Conservation (phyloP, 2,113 vertebrate species). For the Tilapia sparmanii region DNA sequence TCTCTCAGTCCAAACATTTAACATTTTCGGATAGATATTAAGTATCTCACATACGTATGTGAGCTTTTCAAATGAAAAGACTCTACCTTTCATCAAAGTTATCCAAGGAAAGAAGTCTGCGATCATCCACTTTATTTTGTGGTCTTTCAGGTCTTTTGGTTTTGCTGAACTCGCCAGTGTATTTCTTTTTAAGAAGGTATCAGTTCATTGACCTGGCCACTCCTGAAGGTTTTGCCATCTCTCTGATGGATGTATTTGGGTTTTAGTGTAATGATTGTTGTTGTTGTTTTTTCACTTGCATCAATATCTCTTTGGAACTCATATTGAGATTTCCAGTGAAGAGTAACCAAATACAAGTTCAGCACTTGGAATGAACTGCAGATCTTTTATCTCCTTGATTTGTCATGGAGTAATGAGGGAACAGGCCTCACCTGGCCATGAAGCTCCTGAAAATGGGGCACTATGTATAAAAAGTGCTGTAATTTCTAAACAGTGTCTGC, state of each 20-base stretch:
- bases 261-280: background rate
- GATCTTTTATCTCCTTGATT: background rate
- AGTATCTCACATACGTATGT: background rate
- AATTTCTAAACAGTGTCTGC: background rate
- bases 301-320: background rate
- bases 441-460: background rate
- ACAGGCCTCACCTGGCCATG: background rate
- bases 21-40: background rate
- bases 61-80: background rate
- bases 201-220: background rate
- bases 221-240: background rate
- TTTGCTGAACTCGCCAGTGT: background rate
- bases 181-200: background rate
- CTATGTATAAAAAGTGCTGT: background rate
- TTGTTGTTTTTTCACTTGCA: background rate
- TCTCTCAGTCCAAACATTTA: background rate
- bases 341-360: background rate
- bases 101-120: background rate
- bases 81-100: background rate
- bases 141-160: background rate
- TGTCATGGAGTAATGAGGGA: background rate
- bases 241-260: background rate
- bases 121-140: background rate
- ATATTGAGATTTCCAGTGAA: background rate
- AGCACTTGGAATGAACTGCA: background rate